Base-by-base conservation (phyloP, 1,140 invertebrate genomes). In the Spodoptera litura region DNA sequence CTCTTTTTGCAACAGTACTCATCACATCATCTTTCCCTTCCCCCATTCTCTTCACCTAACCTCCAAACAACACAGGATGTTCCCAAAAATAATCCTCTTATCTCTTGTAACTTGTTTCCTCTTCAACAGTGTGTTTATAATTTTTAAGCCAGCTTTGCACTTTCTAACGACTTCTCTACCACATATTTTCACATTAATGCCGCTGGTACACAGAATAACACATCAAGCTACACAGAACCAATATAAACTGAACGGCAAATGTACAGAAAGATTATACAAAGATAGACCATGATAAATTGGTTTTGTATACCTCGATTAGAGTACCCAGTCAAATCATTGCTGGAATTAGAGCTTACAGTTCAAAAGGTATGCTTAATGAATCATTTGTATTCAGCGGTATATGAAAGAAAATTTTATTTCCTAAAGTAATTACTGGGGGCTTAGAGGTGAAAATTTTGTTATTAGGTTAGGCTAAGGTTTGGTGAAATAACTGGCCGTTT, bases 91-190 rank as follows among this genome's bases (percentile, higher is more conserved):
- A 31, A 70, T 51, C 53, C 56, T 55, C 66, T 49, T 61, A 49
- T 15, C 68, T 27, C 49, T 77, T 56, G 56, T 56, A 27, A 68
- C 61, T 68, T 68, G 35, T 25, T 20, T 31, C 49, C 12, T 27
- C n/a, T 53, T 11, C 12, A n/a, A 3, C 49, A 62, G 38, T 58
- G 66, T 80, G 73, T 71, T 81, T 73, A 81, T 78, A 78, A 81
- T 78, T 81, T 81, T 78, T 72, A 81, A 81, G 68, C 74, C 59
- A 62, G 74, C 74, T 77, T 81, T 78, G 79, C 74, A 66, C 74
- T 77, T 77, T 56, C 52, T 68, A 64, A 77, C 62, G 74, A 66
- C 61, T 77, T 56, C 58, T 76, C 62, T 77, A 62, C 15, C 74
- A 77, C 62, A 77, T 68, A 68, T 77, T 77, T 77, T 51, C 15